These are phyloP conservation scores for Stylophora pistillata DNA, from an alignment of 64 coral and sea anemone species.

Conservation along the genomic window DNA sequence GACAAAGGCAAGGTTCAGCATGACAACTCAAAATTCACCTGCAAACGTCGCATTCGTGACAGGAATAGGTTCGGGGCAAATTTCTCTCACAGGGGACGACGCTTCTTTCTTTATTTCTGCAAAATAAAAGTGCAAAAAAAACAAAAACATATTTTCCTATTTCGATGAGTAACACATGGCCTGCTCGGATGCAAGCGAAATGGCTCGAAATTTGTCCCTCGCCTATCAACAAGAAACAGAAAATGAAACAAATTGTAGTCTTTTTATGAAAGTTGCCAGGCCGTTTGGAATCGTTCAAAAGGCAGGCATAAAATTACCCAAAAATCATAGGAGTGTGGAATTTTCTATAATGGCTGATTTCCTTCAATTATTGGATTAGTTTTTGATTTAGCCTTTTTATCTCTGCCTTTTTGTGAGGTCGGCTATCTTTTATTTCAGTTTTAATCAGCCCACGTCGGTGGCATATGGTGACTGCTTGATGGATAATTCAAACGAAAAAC, in stretches of 20 bases:
- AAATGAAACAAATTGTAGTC: background rate
- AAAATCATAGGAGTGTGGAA: slow-evolving; percentile 15
- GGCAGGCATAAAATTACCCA: background rate
- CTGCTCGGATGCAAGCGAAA: slow-evolving; percentile 27
- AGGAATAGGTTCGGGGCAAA: slow-evolving; percentile 48
- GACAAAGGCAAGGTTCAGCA: slow-evolving; percentile 17
- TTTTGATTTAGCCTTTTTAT: slow-evolving; percentile 40
- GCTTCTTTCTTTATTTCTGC: slow-evolving; percentile 91
- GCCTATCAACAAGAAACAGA: background rate
- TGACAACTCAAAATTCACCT: slow-evolving; percentile 60
- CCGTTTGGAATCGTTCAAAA: slow-evolving; percentile 26
- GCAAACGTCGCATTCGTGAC: slow-evolving; percentile 41
- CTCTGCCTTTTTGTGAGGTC: slow-evolving; percentile 15
- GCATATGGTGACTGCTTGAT: slow-evolving; percentile 24
- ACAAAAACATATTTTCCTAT: background rate
- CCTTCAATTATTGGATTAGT: slow-evolving; percentile 54
- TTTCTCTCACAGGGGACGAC: slow-evolving; percentile 57
- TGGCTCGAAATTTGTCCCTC: background rate
- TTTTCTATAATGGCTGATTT: slow-evolving; percentile 42
- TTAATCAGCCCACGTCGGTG: slow-evolving; percentile 20
- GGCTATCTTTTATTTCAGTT: slow-evolving; percentile 41
- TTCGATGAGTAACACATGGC: slow-evolving; percentile 4
- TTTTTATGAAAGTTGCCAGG: slow-evolving; percentile 23
- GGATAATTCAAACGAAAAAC: slow-evolving; percentile 36
- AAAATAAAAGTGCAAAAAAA: slow-evolving; percentile 21